Percentiles rank a stretch among this genome's conserved stretches.
phyloP scores from a whole-genome alignment of 2,113 vertebrate genomes.

The Salvelinus sp. region DNA sequence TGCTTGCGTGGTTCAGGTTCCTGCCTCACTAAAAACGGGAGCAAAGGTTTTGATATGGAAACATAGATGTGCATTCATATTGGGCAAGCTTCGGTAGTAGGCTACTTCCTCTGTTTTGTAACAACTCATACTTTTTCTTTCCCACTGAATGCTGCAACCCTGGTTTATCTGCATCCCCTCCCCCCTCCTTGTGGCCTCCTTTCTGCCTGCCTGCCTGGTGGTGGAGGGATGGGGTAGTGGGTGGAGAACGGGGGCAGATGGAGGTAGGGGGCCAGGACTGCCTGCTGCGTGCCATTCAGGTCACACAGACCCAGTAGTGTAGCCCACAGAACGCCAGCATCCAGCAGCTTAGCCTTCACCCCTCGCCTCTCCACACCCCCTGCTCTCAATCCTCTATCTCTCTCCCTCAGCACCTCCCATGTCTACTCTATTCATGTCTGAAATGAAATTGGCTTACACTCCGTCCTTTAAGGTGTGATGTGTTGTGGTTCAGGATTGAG shows the following conservation, averaged over 20 bases:
- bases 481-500: too few species aligned
- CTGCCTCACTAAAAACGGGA: too few species aligned
- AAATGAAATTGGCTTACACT: not conserved
- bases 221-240: not conserved
- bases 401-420: not conserved
- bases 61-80: too few species aligned
- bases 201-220: not conserved
- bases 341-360: not conserved
- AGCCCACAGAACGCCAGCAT: not conserved
- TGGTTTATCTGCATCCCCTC: too few species aligned
- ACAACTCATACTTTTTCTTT: too few species aligned
- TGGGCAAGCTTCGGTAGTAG: too few species aligned
- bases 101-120: too few species aligned
- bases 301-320: constrained; percentile 2
- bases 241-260: not conserved
- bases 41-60: too few species aligned
- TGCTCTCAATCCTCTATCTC: not conserved
- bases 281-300: not conserved
- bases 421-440: not conserved
- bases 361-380: not conserved
- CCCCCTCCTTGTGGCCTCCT: not conserved
- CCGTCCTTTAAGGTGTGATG: too few species aligned
- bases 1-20: too few species aligned
- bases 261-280: not conserved
- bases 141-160: too few species aligned